Base-by-base conservation (phyloP, 2,888 invertebrate genomes). In the Orchesella flavescens region DNA sequence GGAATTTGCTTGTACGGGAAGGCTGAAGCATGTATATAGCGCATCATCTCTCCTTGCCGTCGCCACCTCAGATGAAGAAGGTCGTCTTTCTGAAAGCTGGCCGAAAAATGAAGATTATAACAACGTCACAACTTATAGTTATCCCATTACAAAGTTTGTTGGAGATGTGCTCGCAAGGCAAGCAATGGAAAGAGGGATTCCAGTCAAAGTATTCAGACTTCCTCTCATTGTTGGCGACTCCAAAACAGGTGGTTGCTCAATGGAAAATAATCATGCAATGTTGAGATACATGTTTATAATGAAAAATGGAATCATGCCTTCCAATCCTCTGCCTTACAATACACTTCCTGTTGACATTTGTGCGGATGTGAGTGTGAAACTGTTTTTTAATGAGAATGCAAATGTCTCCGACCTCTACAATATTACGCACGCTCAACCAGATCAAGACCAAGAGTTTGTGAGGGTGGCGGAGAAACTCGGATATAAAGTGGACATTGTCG, bases 31-130 rank as follows among this genome's bases (percentile, higher is more conserved):
- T 4, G 66, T 66, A 1, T 66, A 23, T 12, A 17, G 43, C 12
- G 43, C 44, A 1, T 44, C 44, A 1, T 17, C 44, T 1, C 44
- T 66, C 19, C 23, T 43, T 13, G 1, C 44, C 4, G 17, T 44
- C 3, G 44, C 19, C 12, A 66, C 19, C 13, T 1, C n/a, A 10
- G 44, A n/a, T 13, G 44, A 66, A 4, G 19, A 66, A 12, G 19
- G 43, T 7, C 9, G 3, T 3, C 9, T 66, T n/a, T 44, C 15
- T 12, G 66, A 66, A 66, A 15, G 5, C 66, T 66, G 66, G 66
- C 66, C 66, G 4, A 17, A 66, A 1, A 17, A 43, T 5, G 43
- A 44, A 5, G 73, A 84, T 17, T 61, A 77, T 43, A 44, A 66
- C n/a, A n/a, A 17, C 3, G 44, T 17, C 12, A 66, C 43, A 9